Evolutionary conservation across 2,888 invertebrate species (phyloP).

Genomic region (Protula sp.): DNA sequence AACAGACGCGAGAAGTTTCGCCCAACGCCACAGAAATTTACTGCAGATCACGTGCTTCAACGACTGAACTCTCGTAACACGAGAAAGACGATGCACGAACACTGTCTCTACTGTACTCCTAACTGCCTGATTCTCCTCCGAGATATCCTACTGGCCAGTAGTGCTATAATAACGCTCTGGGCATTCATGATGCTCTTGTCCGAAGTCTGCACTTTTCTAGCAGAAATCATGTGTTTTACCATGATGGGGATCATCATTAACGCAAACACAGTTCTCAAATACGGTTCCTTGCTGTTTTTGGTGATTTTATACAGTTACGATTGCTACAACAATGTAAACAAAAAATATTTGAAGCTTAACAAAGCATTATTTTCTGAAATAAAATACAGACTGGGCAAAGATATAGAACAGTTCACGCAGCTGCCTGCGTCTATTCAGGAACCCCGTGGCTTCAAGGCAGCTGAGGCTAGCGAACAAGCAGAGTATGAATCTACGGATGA

Average conservation of each 20-base stretch:
- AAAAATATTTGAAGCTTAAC: conserved; percentile 45
- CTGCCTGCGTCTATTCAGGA: conserved; percentile 41
- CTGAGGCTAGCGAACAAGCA: conserved; percentile 37
- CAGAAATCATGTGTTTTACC: conserved; percentile 29
- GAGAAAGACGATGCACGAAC: background rate
- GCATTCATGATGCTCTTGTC: conserved; percentile 24
- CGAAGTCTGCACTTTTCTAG: conserved; percentile 11
- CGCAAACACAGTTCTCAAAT: conserved; percentile 43
- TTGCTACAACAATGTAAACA: conserved; percentile 48
- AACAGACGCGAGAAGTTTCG: background rate
- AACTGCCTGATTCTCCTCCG: background rate
- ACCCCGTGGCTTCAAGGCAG: conserved; percentile 20
- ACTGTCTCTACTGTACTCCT: background rate
- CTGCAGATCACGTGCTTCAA: conserved; percentile 10
- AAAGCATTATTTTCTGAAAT: conserved; percentile 45
- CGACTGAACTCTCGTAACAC: background rate
- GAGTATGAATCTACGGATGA: conserved; percentile 23
- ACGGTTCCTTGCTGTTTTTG: conserved; percentile 44
- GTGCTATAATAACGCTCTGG: conserved; percentile 12
- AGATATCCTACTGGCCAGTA: background rate
- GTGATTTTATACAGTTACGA: conserved; percentile 50
- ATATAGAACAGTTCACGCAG: conserved; percentile 42
- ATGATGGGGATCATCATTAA: conserved; percentile 52
- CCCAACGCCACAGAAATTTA: conserved; percentile 1
- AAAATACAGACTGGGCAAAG: conserved; percentile 39